Conservation (phyloP, 35 echinoderm and acorn worm genomes). For the Apostichopus parvimensis region DNA sequence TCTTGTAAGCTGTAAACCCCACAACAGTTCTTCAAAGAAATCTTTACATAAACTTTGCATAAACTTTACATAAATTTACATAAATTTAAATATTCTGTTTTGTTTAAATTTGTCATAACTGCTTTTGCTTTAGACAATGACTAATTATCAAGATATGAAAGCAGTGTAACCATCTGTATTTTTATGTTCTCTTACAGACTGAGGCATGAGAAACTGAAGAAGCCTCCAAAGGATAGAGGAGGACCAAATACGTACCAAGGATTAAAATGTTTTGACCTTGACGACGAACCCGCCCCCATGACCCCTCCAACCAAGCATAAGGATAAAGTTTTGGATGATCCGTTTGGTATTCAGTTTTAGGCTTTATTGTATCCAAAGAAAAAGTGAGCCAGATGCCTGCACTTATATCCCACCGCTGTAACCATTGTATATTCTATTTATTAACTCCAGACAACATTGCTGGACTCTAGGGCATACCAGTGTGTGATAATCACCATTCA, state of each 20-base stretch:
- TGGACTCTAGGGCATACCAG: no score
- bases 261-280: constrained; percentile 93
- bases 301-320: constrained; percentile 60
- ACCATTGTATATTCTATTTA: background rate
- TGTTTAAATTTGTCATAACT: no score
- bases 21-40: no score
- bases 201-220: constrained; percentile 86
- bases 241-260: constrained; percentile 92
- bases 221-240: constrained; percentile 75
- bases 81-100: no score
- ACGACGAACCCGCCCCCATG: constrained; percentile 85
- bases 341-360: constrained; percentile 77
- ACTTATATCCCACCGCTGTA: constrained; percentile 12
- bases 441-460: background rate
- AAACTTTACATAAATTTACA: no score
- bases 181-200: constrained; percentile 62
- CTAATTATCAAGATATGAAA: no score
- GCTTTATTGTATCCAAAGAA: constrained; percentile 56
- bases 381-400: constrained; percentile 16
- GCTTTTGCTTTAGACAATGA: no score
- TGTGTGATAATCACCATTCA: no score
- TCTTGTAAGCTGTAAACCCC: no score
- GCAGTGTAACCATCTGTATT: background rate
- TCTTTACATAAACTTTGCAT: no score
- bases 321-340: constrained; percentile 79